Percentiles rank a stretch among this genome's conserved stretches.
Evolutionary conservation across 2,113 vertebrate genomes (phyloP).

Genomic region (Tragelaphus scriptus): DNA sequence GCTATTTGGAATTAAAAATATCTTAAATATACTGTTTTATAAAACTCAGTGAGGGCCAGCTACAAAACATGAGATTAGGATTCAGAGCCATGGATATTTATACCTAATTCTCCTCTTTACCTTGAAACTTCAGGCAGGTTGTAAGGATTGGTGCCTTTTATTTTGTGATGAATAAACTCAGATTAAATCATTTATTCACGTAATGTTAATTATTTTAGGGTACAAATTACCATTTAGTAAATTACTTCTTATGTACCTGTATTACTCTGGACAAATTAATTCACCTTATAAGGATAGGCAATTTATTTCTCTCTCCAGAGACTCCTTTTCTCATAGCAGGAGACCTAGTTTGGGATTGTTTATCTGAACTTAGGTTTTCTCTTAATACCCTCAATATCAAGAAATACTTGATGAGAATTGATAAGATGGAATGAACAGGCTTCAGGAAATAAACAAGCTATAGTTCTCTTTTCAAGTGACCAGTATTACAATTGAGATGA

Average conservation of each 20-base stretch:
- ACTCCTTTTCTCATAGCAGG: conserved; percentile 25
- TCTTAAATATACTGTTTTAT: background rate
- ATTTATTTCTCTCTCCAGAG: conserved; percentile 38
- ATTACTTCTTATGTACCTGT: conserved; percentile 29
- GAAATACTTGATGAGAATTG: conserved; percentile 28
- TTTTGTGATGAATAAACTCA: conserved; percentile 38
- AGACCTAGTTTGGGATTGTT: conserved; percentile 25
- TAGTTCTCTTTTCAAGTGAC: background rate
- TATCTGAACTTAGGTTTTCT: conserved; percentile 39
- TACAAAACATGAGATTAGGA: conserved; percentile 12
- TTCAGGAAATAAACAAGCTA: background rate
- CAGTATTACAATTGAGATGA: background rate
- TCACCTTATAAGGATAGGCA: conserved; percentile 47
- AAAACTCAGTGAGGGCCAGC: background rate
- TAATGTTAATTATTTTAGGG: conserved; percentile 57
- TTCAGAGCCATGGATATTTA: conserved; percentile 10
- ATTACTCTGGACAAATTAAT: conserved; percentile 41
- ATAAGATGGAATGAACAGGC: background rate
- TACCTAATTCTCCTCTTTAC: background rate
- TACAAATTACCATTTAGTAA: conserved; percentile 50
- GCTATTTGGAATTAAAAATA: conserved; percentile 21
- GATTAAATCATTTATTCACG: conserved; percentile 36
- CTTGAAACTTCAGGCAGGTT: background rate
- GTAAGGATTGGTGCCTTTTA: conserved; percentile 31
- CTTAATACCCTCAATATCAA: conserved; percentile 28